Conservation (phyloP, 2,797 vertebrate species). For the Threskiornis aethiopicus region DNA sequence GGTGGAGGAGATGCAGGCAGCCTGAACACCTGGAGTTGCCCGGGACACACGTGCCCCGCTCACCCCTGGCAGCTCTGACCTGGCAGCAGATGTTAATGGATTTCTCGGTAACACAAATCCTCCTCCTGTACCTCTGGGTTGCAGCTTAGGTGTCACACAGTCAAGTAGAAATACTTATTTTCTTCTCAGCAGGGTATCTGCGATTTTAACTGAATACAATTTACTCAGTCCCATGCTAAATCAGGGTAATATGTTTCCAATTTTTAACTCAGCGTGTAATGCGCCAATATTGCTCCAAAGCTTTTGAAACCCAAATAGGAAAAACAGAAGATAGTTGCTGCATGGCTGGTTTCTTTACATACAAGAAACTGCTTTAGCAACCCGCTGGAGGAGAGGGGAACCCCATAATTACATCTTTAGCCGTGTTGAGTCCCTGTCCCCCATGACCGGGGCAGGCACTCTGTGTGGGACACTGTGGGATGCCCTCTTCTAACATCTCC, state of each 20-base stretch:
- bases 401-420: rapidly evolving
- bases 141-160: constrained; percentile 30
- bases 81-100: background rate
- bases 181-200: constrained; percentile 29
- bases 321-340: background rate
- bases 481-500: background rate
- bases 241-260: constrained; percentile 47
- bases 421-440: background rate
- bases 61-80: background rate
- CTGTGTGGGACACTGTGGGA: background rate
- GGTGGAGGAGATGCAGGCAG: background rate
- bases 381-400: background rate
- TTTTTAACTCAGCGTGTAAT: constrained; percentile 44
- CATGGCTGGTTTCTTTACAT: background rate
- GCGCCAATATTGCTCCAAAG: background rate
- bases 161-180: constrained; percentile 37
- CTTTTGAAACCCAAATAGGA: constrained; percentile 27
- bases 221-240: constrained; percentile 50
- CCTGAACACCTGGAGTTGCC: background rate
- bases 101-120: background rate
- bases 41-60: background rate
- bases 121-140: background rate
- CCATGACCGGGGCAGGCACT: rapidly evolving
- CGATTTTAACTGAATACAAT: constrained; percentile 51
- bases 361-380: background rate